phyloP scores from a whole-genome alignment of 2,113 vertebrate genomes.

The Podarcis cretensis region DNA sequence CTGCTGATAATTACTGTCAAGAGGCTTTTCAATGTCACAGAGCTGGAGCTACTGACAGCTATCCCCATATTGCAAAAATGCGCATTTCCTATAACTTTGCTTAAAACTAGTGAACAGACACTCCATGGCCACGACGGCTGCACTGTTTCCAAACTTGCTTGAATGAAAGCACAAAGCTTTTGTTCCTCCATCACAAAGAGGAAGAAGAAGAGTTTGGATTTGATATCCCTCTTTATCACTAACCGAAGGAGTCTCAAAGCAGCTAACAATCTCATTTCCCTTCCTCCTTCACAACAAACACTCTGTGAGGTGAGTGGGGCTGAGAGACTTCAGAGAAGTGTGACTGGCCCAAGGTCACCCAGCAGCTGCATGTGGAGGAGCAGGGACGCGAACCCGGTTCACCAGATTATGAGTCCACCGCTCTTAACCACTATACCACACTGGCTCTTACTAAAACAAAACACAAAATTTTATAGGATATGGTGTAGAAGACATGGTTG shows the following conservation, averaged over 20 bases:
- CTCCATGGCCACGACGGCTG: slow-evolving; percentile 53
- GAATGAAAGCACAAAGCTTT: slow-evolving; percentile 52
- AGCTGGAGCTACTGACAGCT: slow-evolving; percentile 53
- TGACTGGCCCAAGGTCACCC: too few relatives aligned
- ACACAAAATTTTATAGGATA: slow-evolving; percentile 70
- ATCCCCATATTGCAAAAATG: slow-evolving; percentile 35
- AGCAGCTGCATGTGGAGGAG: too few relatives aligned
- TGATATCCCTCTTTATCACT: too few relatives aligned
- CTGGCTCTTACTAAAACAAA: slow-evolving; percentile 61
- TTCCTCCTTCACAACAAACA: too few relatives aligned
- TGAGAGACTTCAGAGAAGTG: too few relatives aligned
- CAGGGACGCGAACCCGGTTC: too few relatives aligned
- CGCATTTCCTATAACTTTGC: slow-evolving; percentile 39
- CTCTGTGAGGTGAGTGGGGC: too few relatives aligned
- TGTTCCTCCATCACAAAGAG: slow-evolving; percentile 52
- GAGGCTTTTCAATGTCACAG: slow-evolving; percentile 55
- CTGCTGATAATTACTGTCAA: slow-evolving; percentile 59
- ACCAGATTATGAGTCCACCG: too few relatives aligned
- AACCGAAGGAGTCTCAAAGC: too few relatives aligned
- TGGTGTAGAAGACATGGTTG: slow-evolving; percentile 62
- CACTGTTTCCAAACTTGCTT: slow-evolving; percentile 44
- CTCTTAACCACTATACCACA: too few relatives aligned
- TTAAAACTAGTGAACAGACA: slow-evolving; percentile 58
- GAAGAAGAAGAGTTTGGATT: slow-evolving; percentile 28
- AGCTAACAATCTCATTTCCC: too few relatives aligned